A percentile compares a stretch with the other conserved stretches of the same genome.
Conservation (phyloP, 2,113 vertebrate genomes). For the Mormyrus lacerda region DNA sequence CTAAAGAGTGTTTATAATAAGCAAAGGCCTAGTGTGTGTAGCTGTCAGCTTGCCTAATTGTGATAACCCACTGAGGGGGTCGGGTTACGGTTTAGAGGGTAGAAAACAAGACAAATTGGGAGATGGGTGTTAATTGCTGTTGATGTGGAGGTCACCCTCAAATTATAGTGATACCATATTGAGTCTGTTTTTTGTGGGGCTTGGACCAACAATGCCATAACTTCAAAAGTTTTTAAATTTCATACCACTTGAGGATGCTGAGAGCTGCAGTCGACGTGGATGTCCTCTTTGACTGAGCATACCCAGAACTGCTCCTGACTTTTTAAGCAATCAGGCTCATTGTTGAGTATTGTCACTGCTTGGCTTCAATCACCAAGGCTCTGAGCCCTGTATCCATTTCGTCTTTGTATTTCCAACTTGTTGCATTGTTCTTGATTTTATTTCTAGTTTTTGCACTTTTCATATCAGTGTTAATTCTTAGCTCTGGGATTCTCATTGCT, state of each 20-base stretch:
- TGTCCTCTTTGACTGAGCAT: background rate
- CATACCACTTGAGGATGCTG: background rate
- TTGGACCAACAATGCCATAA: background rate
- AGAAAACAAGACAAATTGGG: background rate
- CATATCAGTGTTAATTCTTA: background rate
- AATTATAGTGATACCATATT: background rate
- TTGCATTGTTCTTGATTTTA: background rate
- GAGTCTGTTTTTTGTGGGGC: background rate
- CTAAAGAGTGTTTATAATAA: background rate
- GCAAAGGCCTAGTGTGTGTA: background rate
- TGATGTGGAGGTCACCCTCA: slow-evolving; percentile 8
- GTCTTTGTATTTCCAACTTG: background rate
- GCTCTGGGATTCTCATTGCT: background rate
- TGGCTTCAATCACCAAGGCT: background rate
- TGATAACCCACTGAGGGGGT: background rate
- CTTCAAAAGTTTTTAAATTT: background rate
- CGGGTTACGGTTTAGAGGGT: background rate
- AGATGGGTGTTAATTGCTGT: background rate
- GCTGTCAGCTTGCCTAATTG: slow-evolving; percentile 3
- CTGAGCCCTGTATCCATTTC: background rate
- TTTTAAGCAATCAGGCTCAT: background rate
- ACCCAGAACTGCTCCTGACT: background rate
- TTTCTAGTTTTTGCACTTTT: background rate
- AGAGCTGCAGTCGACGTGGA: background rate
- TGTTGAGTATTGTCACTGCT: background rate